Evolutionary conservation across 2,113 vertebrate species (phyloP).

Genomic region (Pseudolaguvia tuberculata): DNA sequence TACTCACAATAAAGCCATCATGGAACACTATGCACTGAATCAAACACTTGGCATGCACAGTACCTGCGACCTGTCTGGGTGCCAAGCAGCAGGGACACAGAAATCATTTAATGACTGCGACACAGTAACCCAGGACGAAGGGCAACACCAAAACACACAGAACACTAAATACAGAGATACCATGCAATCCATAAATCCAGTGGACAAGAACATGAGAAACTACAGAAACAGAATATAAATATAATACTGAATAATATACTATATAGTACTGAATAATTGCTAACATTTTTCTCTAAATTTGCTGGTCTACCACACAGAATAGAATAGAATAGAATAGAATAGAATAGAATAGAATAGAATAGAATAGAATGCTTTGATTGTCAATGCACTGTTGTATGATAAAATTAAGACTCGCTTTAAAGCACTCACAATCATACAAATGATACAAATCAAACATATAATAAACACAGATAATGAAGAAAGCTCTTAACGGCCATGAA

Average conservation of each 20-base stretch:
- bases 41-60: not conserved
- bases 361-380: no score
- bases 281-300: no score
- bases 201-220: not conserved
- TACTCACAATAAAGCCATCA: slow-evolving; percentile 10
- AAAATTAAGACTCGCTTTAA: no score
- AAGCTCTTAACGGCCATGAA: no score
- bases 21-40: slow-evolving; percentile 5
- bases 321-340: no score
- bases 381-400: no score
- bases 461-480: no score
- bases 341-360: no score
- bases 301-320: no score
- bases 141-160: slow-evolving; percentile 21
- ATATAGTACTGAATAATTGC: not conserved
- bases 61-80: not conserved
- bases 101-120: slow-evolving; percentile 2
- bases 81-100: slow-evolving; percentile 28
- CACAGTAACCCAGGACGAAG: slow-evolving; percentile 19
- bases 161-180: not conserved
- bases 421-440: no score
- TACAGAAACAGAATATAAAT: not conserved
- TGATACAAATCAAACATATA: no score
- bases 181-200: not conserved
- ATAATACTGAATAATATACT: not conserved